Evolutionary conservation across 2,888 invertebrate species (phyloP).

Genomic region (Pyrocoelia pectoralis): DNA sequence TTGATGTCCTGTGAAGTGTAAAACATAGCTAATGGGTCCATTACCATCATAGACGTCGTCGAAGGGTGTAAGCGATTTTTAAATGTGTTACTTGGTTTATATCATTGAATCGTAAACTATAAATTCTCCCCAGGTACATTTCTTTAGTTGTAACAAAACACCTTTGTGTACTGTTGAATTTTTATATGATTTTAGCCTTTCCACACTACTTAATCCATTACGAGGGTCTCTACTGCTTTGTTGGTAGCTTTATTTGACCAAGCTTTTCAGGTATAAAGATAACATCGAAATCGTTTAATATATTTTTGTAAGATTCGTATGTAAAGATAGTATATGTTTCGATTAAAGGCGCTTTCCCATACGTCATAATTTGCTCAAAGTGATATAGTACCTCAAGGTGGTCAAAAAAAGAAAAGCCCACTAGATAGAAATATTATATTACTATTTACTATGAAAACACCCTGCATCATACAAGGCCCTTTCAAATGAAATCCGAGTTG

Average conservation of each 20-base stretch:
- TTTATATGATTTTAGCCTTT: slow-evolving; percentile 33
- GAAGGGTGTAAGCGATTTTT: neutral
- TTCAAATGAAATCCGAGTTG: too few relatives aligned
- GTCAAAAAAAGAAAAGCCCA: too few relatives aligned
- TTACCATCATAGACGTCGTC: slow-evolving; percentile 7
- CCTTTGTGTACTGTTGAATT: slow-evolving; percentile 20
- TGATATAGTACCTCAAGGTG: too few relatives aligned
- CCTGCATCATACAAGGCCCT: too few relatives aligned
- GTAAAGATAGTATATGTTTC: too few relatives aligned
- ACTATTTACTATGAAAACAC: too few relatives aligned
- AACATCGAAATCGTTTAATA: slow-evolving; percentile 21
- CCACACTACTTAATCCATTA: slow-evolving; percentile 32
- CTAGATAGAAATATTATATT: too few relatives aligned
- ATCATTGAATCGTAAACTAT: neutral
- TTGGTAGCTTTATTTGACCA: slow-evolving; percentile 25
- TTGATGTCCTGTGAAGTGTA: slow-evolving; percentile 18
- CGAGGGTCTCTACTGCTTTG: slow-evolving; percentile 15
- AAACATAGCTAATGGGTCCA: slow-evolving; percentile 16
- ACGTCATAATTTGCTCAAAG: too few relatives aligned
- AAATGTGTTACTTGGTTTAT: neutral
- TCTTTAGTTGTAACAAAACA: slow-evolving; percentile 30
- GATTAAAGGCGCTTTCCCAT: too few relatives aligned
- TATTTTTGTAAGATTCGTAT: neutral
- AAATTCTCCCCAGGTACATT: slow-evolving; percentile 32
- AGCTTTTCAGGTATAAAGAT: slow-evolving; percentile 25